phyloP scores from a whole-genome alignment of 2,797 vertebrate species.

The Ficedula albicollis region DNA sequence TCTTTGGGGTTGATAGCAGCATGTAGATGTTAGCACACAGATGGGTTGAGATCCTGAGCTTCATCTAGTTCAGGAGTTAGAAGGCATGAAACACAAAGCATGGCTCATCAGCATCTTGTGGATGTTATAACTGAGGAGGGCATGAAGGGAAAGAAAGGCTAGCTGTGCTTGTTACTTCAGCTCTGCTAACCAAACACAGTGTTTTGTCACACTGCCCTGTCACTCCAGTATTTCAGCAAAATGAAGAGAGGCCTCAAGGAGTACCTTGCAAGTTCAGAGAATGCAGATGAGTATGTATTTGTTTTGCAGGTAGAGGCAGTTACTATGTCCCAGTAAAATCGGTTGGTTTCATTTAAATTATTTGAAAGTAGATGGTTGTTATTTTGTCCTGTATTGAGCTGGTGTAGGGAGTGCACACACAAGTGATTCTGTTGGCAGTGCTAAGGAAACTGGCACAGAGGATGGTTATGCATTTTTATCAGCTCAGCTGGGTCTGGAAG shows the following conservation, averaged over 20 bases:
- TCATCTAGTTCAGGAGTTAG: not conserved
- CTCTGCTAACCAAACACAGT: not conserved
- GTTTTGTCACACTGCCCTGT: not conserved
- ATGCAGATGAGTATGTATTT: not conserved
- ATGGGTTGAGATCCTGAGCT: not conserved
- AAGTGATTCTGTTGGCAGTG: conserved; percentile 45
- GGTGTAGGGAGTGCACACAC: conserved; percentile 1
- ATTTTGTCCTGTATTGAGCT: conserved; percentile 20
- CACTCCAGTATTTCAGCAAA: not conserved
- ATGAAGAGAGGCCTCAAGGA: not conserved
- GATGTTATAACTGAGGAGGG: not conserved
- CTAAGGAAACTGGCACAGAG: conserved; percentile 57
- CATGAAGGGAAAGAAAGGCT: not conserved
- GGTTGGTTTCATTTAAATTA: not conserved
- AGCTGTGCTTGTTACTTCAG: not conserved
- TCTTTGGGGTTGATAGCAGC: not conserved
- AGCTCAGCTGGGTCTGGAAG: conserved; percentile 55
- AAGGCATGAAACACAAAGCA: not conserved
- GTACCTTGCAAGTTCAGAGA: not conserved
- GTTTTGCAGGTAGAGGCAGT: not conserved
- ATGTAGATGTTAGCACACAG: not conserved
- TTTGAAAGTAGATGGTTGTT: conserved; percentile 2
- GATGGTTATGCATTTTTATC: conserved; percentile 64
- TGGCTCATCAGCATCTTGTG: not conserved
- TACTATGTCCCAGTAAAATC: not conserved